A percentile compares a stretch with the other conserved stretches of the same genome.
phyloP scores from a whole-genome alignment of 2,888 invertebrate genomes.

The Agrochola lychnidis region DNA sequence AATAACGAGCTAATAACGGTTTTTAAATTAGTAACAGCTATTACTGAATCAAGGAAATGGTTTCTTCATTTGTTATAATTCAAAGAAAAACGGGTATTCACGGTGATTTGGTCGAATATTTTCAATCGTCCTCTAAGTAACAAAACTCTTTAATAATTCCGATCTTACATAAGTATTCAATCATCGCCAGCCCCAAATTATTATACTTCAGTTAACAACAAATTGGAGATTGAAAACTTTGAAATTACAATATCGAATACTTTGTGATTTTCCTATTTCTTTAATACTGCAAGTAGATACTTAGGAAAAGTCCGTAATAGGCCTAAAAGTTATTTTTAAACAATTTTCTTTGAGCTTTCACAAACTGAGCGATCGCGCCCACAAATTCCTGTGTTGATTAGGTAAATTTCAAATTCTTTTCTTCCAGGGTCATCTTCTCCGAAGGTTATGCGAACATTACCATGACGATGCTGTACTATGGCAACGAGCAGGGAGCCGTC shows the following conservation, averaged over 20 bases:
- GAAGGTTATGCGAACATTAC: conserved; percentile 91
- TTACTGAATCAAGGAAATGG: neutral
- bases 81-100: conserved; percentile 9
- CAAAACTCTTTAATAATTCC: conserved; percentile 53
- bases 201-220: conserved; percentile 50
- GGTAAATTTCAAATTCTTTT: neutral
- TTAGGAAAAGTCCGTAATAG: conserved; percentile 17
- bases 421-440: conserved; percentile 89
- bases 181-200: conserved; percentile 46
- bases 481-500: conserved; percentile 80
- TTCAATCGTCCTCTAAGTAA: conserved; percentile 47
- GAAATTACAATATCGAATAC: conserved; percentile 43
- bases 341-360: conserved; percentile 6
- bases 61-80: neutral
- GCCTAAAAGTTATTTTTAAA: neutral
- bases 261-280: conserved; percentile 45
- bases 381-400: neutral
- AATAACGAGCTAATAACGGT: too few species aligned
- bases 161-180: conserved; percentile 49
- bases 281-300: conserved; percentile 26
- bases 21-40: neutral
- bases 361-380: too few species aligned
- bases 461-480: conserved; percentile 91
- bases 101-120: conserved; percentile 30
- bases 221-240: conserved; percentile 53